Base-by-base conservation (phyloP, 23 tunicate species). In the Aplidium turbinatum region DNA sequence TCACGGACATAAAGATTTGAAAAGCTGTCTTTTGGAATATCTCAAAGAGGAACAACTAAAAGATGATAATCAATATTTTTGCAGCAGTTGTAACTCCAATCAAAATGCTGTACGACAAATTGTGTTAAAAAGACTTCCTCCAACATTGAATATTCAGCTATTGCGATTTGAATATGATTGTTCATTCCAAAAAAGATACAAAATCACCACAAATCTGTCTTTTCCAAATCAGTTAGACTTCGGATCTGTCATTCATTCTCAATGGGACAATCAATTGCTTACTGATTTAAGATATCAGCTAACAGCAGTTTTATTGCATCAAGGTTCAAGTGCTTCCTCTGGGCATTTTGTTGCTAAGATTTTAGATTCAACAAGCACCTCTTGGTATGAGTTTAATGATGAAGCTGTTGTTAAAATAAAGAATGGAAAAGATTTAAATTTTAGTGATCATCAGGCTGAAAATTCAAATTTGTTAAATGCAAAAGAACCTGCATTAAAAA, bases 291-390 rank as follows among this genome's bases (percentile, higher is more conserved):
- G 48, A 35, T 89, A 89, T 47, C 69, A 89, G 29, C 68, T 89
- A 1, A 61, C 96, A 39, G 96, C 96, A 42, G 96, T 89, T 71
- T 51, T 89, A 21, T 52, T 89, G 26, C 96, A 89, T 42, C 82
- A 89, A 45, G 96, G 96, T 27, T 66, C 68, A 33, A 72, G 85
- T 35, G 96, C 96, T 16, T 89, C 79, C 25, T 89, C 96, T 34
- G 96, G 96, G 23, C 96, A 89, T 47, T 89, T 62, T 47, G 60
- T 89, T 35, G 89, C 96, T n/a, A 89, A 89, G 36, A 89, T 89
- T n/a, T 48, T 34, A 40, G 85, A 89, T 38, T 16, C 71, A 27
- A 29, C 60, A 40, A 64, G 58, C 19, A 53, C 52, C 16, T 27
- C 52, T 33, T 89, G 96, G 96, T 81, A 68, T 63, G 62, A 72